Percentiles rank a stretch among this genome's conserved stretches.
Conservation (phyloP, 1,140 invertebrate species). For the Sminthurides bifidus region DNA sequence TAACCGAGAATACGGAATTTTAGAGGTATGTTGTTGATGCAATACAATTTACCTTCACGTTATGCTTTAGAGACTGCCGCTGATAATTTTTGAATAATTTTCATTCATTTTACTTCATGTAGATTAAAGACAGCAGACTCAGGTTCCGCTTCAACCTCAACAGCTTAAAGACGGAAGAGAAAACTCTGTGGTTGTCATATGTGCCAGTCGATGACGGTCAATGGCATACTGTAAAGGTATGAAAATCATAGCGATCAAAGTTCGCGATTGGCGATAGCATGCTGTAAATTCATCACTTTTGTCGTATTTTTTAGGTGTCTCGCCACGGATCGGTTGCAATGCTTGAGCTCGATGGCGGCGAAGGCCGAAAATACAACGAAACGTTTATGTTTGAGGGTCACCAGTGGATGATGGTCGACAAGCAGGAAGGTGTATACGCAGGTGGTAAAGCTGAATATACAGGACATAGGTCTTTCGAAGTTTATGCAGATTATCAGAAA, state of each 20-base stretch:
- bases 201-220: conserved; percentile 89
- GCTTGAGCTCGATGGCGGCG: conserved; percentile 84
- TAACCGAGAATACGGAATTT: conserved; percentile 83
- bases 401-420: conserved; percentile 82
- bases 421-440: conserved; percentile 86
- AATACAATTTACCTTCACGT: no score
- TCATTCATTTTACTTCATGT: conserved; percentile 13
- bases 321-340: conserved; percentile 89
- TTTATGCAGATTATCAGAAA: conserved; percentile 90
- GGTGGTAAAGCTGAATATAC: conserved; percentile 91
- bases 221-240: conserved; percentile 82
- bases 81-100: background rate
- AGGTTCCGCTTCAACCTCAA: conserved; percentile 89
- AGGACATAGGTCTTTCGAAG: conserved; percentile 79
- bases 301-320: conserved; percentile 35
- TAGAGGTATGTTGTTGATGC: conserved; percentile 61
- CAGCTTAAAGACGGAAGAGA: conserved; percentile 73
- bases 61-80: no score
- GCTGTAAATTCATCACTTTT: background rate
- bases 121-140: conserved; percentile 76
- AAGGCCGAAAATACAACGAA: conserved; percentile 87
- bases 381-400: conserved; percentile 81
- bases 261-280: no score
- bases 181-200: conserved; percentile 76
- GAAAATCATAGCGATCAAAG: background rate